Evolutionary conservation across 1,140 invertebrate genomes (phyloP).

Genomic region (Euwallacea fornicatus): DNA sequence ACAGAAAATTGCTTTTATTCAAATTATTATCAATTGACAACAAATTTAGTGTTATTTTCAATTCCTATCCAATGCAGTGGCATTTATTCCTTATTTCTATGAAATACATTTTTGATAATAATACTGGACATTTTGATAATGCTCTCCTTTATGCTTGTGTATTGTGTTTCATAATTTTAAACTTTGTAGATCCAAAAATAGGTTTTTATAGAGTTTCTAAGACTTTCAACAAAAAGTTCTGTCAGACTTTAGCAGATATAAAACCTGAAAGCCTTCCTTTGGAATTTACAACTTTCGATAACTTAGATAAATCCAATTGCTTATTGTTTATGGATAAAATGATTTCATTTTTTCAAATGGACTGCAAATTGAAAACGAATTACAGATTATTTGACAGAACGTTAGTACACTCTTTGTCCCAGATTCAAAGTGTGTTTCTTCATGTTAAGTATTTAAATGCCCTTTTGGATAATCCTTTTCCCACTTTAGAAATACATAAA

Average conservation of each 20-base stretch:
- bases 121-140: conserved; percentile 52
- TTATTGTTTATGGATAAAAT: conserved; percentile 60
- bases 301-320: conserved; percentile 57
- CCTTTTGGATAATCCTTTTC: conserved; percentile 62
- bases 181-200: conserved; percentile 64
- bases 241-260: conserved; percentile 36
- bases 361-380: conserved; percentile 60
- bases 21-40: conserved; percentile 54
- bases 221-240: conserved; percentile 41
- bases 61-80: conserved; percentile 61
- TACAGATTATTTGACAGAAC: conserved; percentile 62
- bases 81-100: conserved; percentile 65
- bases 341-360: conserved; percentile 65
- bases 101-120: conserved; percentile 67
- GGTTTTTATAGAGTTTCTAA: conserved; percentile 56
- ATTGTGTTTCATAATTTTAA: conserved; percentile 62
- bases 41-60: conserved; percentile 49
- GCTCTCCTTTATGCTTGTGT: conserved; percentile 64
- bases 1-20: conserved; percentile 54
- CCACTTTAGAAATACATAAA: conserved; percentile 58
- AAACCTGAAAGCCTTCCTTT: conserved; percentile 40
- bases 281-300: conserved; percentile 54
- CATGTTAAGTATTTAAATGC: conserved; percentile 66
- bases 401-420: conserved; percentile 68
- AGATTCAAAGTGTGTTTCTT: conserved; percentile 70